Evolutionary conservation across 2,888 invertebrate species (phyloP).

Genomic region (Arctia plantaginis): DNA sequence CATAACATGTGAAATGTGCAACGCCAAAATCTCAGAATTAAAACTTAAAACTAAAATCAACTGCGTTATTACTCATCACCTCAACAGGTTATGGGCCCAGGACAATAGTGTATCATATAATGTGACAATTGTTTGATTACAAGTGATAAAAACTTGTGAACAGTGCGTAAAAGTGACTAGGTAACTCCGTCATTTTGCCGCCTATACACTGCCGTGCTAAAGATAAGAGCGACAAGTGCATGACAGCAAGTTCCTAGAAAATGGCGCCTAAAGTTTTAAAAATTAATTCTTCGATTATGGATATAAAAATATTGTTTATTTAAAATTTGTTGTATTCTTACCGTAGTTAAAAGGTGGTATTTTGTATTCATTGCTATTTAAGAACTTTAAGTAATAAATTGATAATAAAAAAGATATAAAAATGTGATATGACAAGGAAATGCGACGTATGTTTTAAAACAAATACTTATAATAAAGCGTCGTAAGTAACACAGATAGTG

Average conservation of each 20-base stretch:
- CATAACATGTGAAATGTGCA: no score
- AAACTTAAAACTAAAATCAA: no score
- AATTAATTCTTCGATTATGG: neutral
- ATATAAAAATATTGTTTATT: constrained; percentile 5
- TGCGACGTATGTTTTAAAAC: neutral
- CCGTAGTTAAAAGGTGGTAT: constrained; percentile 4
- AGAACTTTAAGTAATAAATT: no score
- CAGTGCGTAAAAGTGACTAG: no score
- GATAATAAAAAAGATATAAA: constrained; percentile 5
- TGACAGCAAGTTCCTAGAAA: constrained; percentile 16
- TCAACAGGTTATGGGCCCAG: no score
- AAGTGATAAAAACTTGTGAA: no score
- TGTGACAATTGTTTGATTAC: no score
- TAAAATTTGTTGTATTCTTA: no score
- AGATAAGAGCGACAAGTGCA: constrained; percentile 19
- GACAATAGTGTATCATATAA: no score
- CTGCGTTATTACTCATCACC: no score
- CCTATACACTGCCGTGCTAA: constrained; percentile 19
- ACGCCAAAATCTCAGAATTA: no score
- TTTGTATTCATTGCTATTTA: constrained; percentile 14
- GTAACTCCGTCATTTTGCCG: no score
- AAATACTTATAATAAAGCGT: constrained; percentile 4
- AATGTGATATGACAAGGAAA: constrained; percentile 1
- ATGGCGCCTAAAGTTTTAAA: constrained; percentile 18
- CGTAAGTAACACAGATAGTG: constrained; percentile 4